These are phyloP conservation scores for Hycleus phaleratus DNA, from an alignment of 1,140 invertebrate species.

Conservation along the genomic window DNA sequence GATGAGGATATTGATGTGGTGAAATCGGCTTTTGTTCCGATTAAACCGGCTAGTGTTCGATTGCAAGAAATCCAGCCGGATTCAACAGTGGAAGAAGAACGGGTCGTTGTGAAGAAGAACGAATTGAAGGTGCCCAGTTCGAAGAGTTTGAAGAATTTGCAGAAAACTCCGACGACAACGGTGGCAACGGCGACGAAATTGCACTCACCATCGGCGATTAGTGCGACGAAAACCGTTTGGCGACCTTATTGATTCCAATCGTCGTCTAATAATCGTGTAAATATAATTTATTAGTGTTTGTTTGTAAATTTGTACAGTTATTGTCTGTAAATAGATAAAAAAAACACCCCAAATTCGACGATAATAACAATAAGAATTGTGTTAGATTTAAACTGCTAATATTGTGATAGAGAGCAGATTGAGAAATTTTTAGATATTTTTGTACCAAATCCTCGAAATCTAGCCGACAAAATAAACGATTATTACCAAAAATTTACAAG, in stretches of 20 bases:
- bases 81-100: slow-evolving; percentile 47
- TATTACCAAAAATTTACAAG: no score
- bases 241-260: slow-evolving; percentile 55
- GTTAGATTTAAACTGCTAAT: not conserved
- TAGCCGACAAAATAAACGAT: no score
- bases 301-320: slow-evolving; percentile 6
- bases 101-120: slow-evolving; percentile 42
- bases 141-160: slow-evolving; percentile 37
- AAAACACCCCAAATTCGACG: no score
- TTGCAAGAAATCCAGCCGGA: slow-evolving; percentile 47
- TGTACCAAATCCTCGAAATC: no score
- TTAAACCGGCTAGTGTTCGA: slow-evolving; percentile 44
- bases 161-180: slow-evolving; percentile 30
- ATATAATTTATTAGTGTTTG: not conserved
- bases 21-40: slow-evolving; percentile 62
- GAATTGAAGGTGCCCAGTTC: slow-evolving; percentile 56
- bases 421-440: no score
- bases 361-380: not conserved
- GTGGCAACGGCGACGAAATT: slow-evolving; percentile 47
- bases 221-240: slow-evolving; percentile 61
- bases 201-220: slow-evolving; percentile 44
- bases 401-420: no score
- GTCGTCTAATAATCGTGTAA: not conserved
- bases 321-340: not conserved
- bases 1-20: slow-evolving; percentile 66